Conservation (phyloP, 2,797 vertebrate species). For the Eutrigla gurnardus region DNA sequence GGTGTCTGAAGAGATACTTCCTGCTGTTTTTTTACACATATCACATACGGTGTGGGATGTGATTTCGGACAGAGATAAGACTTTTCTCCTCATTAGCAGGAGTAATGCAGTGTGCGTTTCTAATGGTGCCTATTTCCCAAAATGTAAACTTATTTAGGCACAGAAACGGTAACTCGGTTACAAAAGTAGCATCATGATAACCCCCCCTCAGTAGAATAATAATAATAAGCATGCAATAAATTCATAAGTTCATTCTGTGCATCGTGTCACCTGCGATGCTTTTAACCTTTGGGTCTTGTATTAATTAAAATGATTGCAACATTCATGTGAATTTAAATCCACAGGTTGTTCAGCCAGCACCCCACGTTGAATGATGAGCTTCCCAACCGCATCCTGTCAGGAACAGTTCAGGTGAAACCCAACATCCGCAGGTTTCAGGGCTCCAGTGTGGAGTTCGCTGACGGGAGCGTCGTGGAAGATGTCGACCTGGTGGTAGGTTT, state of each 20-base stretch:
- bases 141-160: no score
- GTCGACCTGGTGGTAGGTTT: conserved; percentile 82
- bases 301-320: neutral
- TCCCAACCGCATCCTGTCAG: conserved; percentile 86
- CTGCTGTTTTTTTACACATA: no score
- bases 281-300: neutral
- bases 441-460: conserved; percentile 84
- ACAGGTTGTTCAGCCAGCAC: conserved; percentile 83
- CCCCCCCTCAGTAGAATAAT: no score
- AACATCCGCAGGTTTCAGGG: conserved; percentile 82
- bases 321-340: neutral
- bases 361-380: conserved; percentile 85
- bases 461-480: conserved; percentile 82
- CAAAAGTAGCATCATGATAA: no score
- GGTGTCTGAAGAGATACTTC: no score
- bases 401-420: conserved; percentile 82
- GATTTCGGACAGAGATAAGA: no score
- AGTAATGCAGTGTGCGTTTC: no score
- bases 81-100: no score
- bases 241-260: neutral
- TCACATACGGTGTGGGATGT: no score
- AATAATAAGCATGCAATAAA: neutral
- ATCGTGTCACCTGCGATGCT: neutral
- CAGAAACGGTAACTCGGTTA: no score
- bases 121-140: no score